phyloP scores from a whole-genome alignment of 35 echinoderm and acorn worm species.

The Apostichopus japonicus region DNA sequence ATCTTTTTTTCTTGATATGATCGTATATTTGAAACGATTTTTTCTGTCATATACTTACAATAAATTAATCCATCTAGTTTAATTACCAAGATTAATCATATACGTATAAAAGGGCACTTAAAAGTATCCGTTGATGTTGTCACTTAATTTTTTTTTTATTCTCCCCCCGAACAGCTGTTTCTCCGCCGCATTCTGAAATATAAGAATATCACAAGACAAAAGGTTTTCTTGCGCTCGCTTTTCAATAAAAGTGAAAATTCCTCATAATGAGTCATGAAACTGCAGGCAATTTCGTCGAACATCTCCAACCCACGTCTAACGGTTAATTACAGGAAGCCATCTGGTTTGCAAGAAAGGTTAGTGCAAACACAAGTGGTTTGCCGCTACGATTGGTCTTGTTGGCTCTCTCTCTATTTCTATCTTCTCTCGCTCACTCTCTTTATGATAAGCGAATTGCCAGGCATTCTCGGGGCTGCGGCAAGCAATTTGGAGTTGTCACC shows the following conservation, averaged over 20 bases:
- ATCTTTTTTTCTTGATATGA: no score
- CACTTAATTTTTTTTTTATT: conserved; percentile 18
- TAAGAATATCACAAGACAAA: conserved; percentile 58
- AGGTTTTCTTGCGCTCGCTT: conserved; percentile 38
- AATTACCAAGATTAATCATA: no score
- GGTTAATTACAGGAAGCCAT: conserved; percentile 53
- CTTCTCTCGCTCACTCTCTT: not conserved
- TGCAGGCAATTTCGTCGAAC: conserved; percentile 54
- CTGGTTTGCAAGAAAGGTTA: conserved; percentile 48
- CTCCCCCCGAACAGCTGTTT: conserved; percentile 42
- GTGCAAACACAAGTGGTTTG: conserved; percentile 57
- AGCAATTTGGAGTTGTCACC: conserved; percentile 58
- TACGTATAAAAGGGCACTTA: not conserved
- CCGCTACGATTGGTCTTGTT: conserved; percentile 30
- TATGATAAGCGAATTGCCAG: conserved; percentile 1
- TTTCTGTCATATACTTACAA: not conserved
- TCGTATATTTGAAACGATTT: no score
- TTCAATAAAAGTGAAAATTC: conserved; percentile 66
- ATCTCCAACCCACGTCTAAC: conserved; percentile 18
- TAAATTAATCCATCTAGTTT: not conserved
- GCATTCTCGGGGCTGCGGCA: conserved; percentile 43
- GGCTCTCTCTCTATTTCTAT: no score
- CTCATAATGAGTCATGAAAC: conserved; percentile 64
- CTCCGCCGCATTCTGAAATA: conserved; percentile 40
- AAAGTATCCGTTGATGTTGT: conserved; percentile 32